Evolutionary conservation across 1,140 invertebrate species (phyloP).

Genomic region (Druon quercuslanigerum): DNA sequence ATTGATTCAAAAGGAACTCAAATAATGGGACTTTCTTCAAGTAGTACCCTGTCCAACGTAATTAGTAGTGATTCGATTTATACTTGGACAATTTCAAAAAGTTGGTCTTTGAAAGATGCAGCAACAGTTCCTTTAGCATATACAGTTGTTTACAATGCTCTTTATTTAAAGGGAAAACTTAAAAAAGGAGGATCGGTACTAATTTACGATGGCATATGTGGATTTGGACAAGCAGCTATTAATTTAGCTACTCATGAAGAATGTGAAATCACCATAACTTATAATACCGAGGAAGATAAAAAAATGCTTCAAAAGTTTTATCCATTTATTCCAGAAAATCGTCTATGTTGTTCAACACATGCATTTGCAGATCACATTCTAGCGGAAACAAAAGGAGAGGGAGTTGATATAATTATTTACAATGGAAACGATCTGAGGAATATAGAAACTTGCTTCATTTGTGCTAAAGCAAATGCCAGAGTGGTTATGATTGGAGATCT

Average conservation of each 20-base stretch:
- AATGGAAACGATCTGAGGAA: slow-evolving; percentile 29
- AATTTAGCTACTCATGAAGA: slow-evolving; percentile 78
- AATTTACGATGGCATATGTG: slow-evolving; percentile 82
- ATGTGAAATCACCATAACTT: slow-evolving; percentile 81
- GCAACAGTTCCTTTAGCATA: slow-evolving; percentile 77
- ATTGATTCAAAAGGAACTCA: slow-evolving; percentile 72
- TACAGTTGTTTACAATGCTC: slow-evolving; percentile 88
- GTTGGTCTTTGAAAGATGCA: slow-evolving; percentile 78
- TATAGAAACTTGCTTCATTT: slow-evolving; percentile 79
- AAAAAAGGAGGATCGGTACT: slow-evolving; percentile 78
- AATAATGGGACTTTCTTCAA: slow-evolving; percentile 83
- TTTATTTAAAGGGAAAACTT: slow-evolving; percentile 82
- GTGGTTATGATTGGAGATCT: slow-evolving; percentile 84
- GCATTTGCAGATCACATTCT: slow-evolving; percentile 72
- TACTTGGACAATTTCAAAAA: slow-evolving; percentile 83
- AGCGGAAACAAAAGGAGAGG: slow-evolving; percentile 77
- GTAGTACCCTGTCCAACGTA: slow-evolving; percentile 90
- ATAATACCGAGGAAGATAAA: slow-evolving; percentile 85
- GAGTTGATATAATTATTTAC: slow-evolving; percentile 82
- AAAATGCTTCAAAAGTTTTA: slow-evolving; percentile 85
- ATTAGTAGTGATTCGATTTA: slow-evolving; percentile 87
- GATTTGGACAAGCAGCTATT: slow-evolving; percentile 85
- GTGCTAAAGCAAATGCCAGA: slow-evolving; percentile 80
- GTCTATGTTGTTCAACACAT: slow-evolving; percentile 32
- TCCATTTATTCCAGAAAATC: slow-evolving; percentile 76